Conservation (phyloP, 2,797 vertebrate genomes). For the Anisognathus igniventris region DNA sequence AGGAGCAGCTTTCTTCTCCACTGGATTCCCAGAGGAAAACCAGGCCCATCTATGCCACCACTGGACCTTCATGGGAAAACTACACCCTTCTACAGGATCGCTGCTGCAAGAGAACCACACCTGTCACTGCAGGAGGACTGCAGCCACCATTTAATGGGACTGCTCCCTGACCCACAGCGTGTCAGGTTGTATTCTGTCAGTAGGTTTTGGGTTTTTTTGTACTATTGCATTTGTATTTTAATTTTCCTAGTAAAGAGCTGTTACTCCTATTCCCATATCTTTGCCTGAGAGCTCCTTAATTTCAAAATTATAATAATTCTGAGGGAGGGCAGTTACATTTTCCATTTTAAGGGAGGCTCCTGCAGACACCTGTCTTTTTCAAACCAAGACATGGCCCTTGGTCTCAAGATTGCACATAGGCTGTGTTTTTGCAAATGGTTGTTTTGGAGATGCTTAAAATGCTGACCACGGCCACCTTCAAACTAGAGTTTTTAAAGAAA, state of each 20-base stretch:
- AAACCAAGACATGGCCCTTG: background rate
- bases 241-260: background rate
- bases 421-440: background rate
- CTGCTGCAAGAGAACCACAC: background rate
- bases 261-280: background rate
- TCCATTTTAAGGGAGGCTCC: background rate
- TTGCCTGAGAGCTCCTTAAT: background rate
- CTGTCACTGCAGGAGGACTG: background rate
- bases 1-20: background rate
- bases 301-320: background rate
- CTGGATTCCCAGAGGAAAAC: background rate
- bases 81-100: background rate
- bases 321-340: background rate
- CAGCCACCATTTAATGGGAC: background rate
- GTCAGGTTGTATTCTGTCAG: background rate
- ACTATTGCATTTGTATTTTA: background rate
- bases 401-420: background rate
- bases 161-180: background rate
- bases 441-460: background rate
- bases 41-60: background rate
- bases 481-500: background rate
- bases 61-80: background rate
- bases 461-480: accelerated
- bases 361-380: background rate
- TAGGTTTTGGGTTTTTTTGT: background rate